Base-by-base conservation (phyloP, 30 jellyfish, hydroid and myxozoan genomes). In the Aurelia sp. region DNA sequence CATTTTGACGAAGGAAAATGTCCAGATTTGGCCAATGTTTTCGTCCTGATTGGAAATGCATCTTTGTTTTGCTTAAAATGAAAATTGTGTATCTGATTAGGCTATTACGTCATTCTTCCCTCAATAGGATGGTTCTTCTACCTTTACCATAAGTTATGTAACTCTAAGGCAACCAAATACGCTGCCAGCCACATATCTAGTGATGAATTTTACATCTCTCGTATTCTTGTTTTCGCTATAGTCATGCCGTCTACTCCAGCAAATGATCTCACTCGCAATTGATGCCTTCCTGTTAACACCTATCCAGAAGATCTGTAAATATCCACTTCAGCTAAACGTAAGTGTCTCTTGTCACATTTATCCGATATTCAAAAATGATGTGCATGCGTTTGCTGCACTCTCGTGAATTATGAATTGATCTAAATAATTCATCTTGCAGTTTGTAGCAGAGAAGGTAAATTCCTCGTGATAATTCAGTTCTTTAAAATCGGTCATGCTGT, bases 281-380 rank as follows among this genome's bases (percentile, higher is more conserved):
- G 98, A 92, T 76, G 96, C 97, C 21, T 92, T 92, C 76, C 72
- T 92, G 81, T 84, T 92, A 16, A 85, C 98, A 5, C 98, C 98
- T 2, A 97, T 92, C n/a, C 98, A 92, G 85, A 79, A 85, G 71
- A 92, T 92, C 55, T 92, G 98, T 77, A 92, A 92, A 76, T 92
- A 92, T 64, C 98, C 98, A 13, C 57, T 92, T 62, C 98, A 92
- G 57, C 35, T 92, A 41, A 92, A 92, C 55, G 98, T 92, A 72
- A 68, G 91, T 33, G 21, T 48, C 6, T 11, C 22, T 3, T 33
- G 0, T 27, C 57, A 16, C 20, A 3, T 70, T 4, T 7, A 21
- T 0, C 30, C 4, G 0, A 38, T 58, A 21, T 71, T 8, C 62
- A 18, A 70, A 38, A 20, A 71, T 44, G 55, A 44, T 44, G 55